Conservation (phyloP, 2,888 invertebrate species). For the Ariolimax columbianus region DNA sequence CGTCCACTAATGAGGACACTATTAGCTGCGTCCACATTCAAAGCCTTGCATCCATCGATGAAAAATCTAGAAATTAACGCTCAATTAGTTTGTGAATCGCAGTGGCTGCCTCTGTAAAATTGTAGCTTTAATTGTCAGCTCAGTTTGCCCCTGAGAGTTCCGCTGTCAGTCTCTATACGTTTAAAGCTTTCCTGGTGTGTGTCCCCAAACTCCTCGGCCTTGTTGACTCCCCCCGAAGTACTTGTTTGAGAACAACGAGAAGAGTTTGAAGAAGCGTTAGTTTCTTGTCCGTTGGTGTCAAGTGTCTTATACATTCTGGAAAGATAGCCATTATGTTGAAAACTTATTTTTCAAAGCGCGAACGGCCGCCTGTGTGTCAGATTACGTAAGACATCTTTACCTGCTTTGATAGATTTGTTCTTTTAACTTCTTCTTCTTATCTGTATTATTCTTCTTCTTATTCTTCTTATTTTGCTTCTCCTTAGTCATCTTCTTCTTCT, state of each 20-base stretch:
- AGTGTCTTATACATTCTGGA: conserved; percentile 11
- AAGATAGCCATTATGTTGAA: neutral
- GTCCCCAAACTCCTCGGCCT: neutral
- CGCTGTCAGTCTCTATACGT: conserved; percentile 16
- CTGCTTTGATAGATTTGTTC: no score
- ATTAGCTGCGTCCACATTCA: conserved; percentile 31
- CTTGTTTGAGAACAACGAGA: conserved; percentile 13
- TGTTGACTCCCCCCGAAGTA: conserved; percentile 26
- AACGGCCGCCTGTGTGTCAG: no score
- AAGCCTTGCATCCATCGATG: neutral
- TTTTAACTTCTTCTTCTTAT: no score
- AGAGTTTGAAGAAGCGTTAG: neutral
- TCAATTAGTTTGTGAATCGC: conserved; percentile 41
- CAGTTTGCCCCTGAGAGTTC: conserved; percentile 10
- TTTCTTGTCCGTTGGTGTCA: neutral
- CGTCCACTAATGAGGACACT: conserved; percentile 32
- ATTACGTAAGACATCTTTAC: no score
- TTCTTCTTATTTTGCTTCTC: no score
- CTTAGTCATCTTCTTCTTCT: no score
- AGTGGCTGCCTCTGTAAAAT: neutral
- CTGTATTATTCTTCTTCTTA: no score
- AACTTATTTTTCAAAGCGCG: no score
- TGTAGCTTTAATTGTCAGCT: conserved; percentile 43
- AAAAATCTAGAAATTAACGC: conserved; percentile 46
- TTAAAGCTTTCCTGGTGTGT: neutral